Evolutionary conservation across 35 echinoderm and acorn worm genomes (phyloP).

Genomic region (Ophiothrix spiculata): DNA sequence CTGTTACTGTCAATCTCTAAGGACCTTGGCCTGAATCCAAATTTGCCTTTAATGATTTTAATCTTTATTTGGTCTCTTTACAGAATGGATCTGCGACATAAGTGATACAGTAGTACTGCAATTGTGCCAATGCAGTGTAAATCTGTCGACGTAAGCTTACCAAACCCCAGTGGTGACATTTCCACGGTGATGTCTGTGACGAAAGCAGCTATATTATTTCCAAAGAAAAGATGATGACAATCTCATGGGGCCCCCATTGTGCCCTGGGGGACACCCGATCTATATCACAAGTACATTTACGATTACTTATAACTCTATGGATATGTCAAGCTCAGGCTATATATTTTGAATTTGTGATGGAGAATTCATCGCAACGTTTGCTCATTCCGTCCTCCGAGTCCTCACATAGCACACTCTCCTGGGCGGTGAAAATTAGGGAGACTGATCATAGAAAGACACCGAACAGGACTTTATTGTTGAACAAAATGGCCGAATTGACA

Average conservation of each 20-base stretch:
- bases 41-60: no score
- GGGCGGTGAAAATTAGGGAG: slow-evolving; percentile 80
- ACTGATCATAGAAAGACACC: slow-evolving; percentile 32
- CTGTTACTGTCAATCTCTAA: no score
- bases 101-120: no score
- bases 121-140: no score
- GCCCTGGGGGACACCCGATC: not conserved
- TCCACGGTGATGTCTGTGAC: not conserved
- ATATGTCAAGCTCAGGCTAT: not conserved
- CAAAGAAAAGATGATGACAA: not conserved
- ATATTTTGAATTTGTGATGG: not conserved
- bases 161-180: no score
- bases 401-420: slow-evolving; percentile 66
- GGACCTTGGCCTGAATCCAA: no score
- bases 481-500: slow-evolving; percentile 63
- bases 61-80: no score
- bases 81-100: no score
- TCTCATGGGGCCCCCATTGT: not conserved
- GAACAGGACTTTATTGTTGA: slow-evolving; percentile 69
- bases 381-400: not conserved
- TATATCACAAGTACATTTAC: not conserved
- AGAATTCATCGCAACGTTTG: not conserved
- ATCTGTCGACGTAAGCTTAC: no score
- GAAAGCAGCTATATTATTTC: not conserved
- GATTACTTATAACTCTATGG: not conserved